Evolutionary conservation across 1,140 invertebrate genomes (phyloP).

Genomic region (Cotesia typhae): DNA sequence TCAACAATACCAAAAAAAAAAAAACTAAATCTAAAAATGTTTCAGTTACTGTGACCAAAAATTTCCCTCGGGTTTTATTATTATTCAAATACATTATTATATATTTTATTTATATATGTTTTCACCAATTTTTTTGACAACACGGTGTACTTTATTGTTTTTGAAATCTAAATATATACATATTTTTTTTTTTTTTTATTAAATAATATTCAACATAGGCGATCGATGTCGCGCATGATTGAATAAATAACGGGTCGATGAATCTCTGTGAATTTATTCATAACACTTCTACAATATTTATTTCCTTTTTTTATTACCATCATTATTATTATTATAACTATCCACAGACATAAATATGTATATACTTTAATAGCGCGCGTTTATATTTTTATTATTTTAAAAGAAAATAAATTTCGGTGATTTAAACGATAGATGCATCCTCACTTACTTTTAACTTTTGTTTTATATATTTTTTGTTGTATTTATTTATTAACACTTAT

Average conservation of each 20-base stretch:
- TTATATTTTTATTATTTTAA: too few species aligned
- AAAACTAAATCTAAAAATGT: too few species aligned
- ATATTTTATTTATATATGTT: not conserved
- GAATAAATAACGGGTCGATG: constrained; percentile 28
- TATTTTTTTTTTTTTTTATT: constrained; percentile 4
- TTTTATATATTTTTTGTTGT: too few species aligned
- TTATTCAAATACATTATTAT: not conserved
- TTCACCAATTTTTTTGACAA: not conserved
- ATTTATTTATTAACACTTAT: too few species aligned
- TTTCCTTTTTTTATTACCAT: constrained; percentile 4
- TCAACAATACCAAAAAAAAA: too few species aligned
- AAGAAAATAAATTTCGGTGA: not conserved
- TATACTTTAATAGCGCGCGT: not conserved
- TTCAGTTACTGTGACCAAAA: too few species aligned
- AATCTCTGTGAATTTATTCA: constrained; percentile 3
- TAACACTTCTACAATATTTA: not conserved
- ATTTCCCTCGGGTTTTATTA: too few species aligned
- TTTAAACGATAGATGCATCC: not conserved
- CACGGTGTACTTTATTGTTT: not conserved
- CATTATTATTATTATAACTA: too few species aligned
- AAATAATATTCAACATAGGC: constrained; percentile 22
- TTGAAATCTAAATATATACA: constrained; percentile 4
- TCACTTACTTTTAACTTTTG: too few species aligned
- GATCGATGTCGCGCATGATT: constrained; percentile 26
- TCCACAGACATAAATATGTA: too few species aligned